A percentile compares a stretch with the other conserved stretches of the same genome.
Evolutionary conservation across 2,888 invertebrate genomes (phyloP).

Genomic region (Leucophenga maculata): DNA sequence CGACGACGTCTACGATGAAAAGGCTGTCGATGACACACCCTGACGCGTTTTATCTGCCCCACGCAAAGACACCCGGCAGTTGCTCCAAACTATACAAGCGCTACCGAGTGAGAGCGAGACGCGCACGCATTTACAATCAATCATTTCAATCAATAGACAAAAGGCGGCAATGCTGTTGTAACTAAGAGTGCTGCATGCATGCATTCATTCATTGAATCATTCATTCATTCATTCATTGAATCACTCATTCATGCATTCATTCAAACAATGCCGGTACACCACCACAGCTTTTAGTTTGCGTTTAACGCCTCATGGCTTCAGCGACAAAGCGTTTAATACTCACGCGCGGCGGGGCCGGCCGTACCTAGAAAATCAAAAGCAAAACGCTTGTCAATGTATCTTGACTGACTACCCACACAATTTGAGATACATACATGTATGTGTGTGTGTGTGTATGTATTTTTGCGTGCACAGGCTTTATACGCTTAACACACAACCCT

Average conservation of each 20-base stretch:
- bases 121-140: constrained; percentile 52
- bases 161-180: constrained; percentile 37
- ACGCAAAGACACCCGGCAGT: neutral
- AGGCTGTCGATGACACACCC: constrained; percentile 1
- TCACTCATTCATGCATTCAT: too few species aligned
- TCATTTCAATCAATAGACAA: constrained; percentile 58
- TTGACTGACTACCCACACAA: constrained; percentile 3
- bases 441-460: neutral
- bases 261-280: too few species aligned
- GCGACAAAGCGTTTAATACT: constrained; percentile 47
- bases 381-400: constrained; percentile 41
- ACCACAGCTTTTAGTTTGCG: constrained; percentile 59
- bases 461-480: neutral
- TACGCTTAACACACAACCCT: constrained; percentile 26
- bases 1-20: too few species aligned
- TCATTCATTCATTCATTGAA: too few species aligned
- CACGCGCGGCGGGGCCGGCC: too few species aligned
- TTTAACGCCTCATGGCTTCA: constrained; percentile 61
- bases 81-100: too few species aligned
- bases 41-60: neutral
- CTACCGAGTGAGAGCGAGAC: constrained; percentile 27
- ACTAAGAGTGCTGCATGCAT: neutral
- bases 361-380: constrained; percentile 39
- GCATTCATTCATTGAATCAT: too few species aligned
- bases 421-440: constrained; percentile 44